Conservation (phyloP, 2,797 vertebrate genomes). For the Chelmon rostratus region DNA sequence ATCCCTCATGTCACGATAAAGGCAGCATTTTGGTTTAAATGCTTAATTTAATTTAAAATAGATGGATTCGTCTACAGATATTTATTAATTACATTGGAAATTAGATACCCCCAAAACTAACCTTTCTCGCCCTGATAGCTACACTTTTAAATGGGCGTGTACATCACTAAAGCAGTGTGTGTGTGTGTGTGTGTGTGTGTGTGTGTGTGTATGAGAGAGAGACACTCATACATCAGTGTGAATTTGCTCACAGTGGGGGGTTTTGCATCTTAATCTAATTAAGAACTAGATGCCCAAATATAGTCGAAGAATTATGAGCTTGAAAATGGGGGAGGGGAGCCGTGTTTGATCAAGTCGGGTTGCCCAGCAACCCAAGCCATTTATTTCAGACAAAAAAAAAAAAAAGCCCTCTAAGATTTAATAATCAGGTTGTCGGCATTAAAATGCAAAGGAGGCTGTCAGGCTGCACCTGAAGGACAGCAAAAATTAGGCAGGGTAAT, state of each 20-base stretch:
- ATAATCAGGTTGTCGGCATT: conserved; percentile 72
- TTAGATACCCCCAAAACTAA: not conserved
- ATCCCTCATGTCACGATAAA: not conserved
- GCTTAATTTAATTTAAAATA: conserved; percentile 10
- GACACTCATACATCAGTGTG: conserved; percentile 33
- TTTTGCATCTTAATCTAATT: conserved; percentile 79
- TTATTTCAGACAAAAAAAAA: conserved; percentile 61
- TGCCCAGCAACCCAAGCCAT: conserved; percentile 74
- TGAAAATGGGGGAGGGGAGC: conserved; percentile 61
- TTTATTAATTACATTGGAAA: conserved; percentile 7
- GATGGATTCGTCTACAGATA: not conserved
- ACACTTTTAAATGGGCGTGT: conserved; percentile 26
- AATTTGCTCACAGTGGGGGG: conserved; percentile 42
- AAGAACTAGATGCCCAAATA: conserved; percentile 72
- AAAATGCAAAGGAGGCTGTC: conserved; percentile 73
- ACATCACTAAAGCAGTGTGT: conserved; percentile 12
- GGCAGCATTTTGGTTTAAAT: not conserved
- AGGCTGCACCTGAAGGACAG: conserved; percentile 74
- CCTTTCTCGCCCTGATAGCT: not conserved
- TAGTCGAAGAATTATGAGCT: conserved; percentile 77
- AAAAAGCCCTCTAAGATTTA: conserved; percentile 66
- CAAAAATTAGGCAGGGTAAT: conserved; percentile 68
- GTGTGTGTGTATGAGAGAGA: not conserved
- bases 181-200: conserved; percentile 28
- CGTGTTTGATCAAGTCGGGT: conserved; percentile 70